A percentile compares a stretch with the other conserved stretches of the same genome.
Conservation (phyloP, 2,113 vertebrate species). For the Coracopsis vasa region DNA sequence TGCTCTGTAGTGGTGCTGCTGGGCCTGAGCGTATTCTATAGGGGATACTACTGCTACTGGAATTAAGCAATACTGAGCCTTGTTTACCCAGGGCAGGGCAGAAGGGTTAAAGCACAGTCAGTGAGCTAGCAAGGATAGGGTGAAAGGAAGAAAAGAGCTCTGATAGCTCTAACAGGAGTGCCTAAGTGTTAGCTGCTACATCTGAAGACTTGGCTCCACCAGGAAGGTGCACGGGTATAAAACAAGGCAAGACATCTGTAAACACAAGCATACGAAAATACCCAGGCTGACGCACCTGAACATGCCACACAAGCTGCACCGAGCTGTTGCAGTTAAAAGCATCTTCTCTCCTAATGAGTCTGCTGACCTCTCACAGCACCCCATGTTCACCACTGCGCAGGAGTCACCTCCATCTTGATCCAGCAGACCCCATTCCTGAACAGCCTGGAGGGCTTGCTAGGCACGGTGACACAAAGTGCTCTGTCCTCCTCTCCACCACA, state of each 20-base stretch:
- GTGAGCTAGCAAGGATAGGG: not conserved
- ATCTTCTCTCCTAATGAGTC: not conserved
- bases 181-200: not conserved
- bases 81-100: not conserved
- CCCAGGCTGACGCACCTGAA: not conserved
- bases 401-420: not conserved
- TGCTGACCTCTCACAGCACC: not conserved
- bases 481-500: not conserved
- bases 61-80: not conserved
- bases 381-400: not conserved
- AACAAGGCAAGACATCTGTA: not conserved
- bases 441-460: not conserved
- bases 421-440: not conserved
- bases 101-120: not conserved
- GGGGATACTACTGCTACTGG: not conserved
- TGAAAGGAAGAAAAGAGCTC: not conserved
- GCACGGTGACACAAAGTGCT: rapidly evolving
- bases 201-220: not conserved
- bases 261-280: not conserved
- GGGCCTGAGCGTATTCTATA: not conserved
- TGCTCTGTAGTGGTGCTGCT: not conserved
- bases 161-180: not conserved
- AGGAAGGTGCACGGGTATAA: not conserved
- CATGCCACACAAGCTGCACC: not conserved
- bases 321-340: not conserved